Base-by-base conservation (phyloP, 2,888 invertebrate species). In the Cephus pygmeus region DNA sequence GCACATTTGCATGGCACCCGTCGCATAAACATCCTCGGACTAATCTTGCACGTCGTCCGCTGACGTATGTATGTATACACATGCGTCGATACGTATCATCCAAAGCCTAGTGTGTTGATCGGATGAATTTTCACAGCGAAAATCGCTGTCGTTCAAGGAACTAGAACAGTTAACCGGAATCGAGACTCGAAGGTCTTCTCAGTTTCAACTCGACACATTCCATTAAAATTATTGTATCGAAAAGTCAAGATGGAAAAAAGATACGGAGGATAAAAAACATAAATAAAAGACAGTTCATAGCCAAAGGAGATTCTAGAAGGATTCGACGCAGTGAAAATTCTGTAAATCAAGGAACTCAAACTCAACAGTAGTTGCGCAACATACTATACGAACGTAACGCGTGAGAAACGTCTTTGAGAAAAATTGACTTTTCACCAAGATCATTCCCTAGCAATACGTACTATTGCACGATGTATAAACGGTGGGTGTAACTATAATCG, bases 11-110 rank as follows among this genome's bases (percentile, higher is more conserved):
- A 83, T 83, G 79, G 75, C 79, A 76, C 73, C 68, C 76, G 79
- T 77, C 79, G 79, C 81, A 80, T 79, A 82, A 84, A 79, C 79
- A 81, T 83, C 78, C 81, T 76, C 82, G 81, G 83, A 83, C 84
- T 84, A 83, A 84, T 83, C 83, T 81, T 79, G 76, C 73, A 79
- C 23, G 40, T 56, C 40, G 40, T 56, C 9, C 23, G 40, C 40
- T 56, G 40, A 56, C 40, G 40, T 56, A 56, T 56, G 23, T 56
- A 56, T 23, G 40, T 56, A 56, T 23, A 56, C 40, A 56, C 9
- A 56, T 56, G 40, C 23, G 40, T 56, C 40, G 23, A 23, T 6
- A 23, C 23, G 23, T 23, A 56, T 23, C 23, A 23, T 6, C 6
- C 40, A 9, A 56, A 56, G 23, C 6, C 23, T 15, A 23, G 23